Evolutionary conservation across 2,113 vertebrate species (phyloP).

Genomic region (Microcebus murinus): DNA sequence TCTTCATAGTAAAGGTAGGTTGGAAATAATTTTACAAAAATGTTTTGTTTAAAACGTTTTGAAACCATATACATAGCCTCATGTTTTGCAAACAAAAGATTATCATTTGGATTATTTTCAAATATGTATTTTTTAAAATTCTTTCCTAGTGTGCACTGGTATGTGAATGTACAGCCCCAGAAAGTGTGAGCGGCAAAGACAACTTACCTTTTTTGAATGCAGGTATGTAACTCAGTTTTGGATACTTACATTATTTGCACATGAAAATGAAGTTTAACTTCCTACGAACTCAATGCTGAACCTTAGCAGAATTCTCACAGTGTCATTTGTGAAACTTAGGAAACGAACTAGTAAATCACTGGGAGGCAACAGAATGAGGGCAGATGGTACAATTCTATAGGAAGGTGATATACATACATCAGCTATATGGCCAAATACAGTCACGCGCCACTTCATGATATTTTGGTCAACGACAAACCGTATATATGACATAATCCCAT

Average conservation of each 20-base stretch:
- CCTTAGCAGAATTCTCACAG: neutral
- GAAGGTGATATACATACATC: neutral
- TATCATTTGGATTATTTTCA: constrained; percentile 39
- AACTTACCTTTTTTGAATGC: constrained; percentile 91
- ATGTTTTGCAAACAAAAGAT: neutral
- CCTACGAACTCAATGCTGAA: neutral
- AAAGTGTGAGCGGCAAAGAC: constrained; percentile 87
- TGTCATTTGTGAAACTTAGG: neutral
- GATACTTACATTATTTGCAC: neutral
- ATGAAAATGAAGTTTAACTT: neutral
- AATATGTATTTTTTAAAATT: neutral
- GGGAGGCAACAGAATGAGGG: too few relatives aligned
- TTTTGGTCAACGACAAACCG: neutral
- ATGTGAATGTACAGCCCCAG: constrained; percentile 89
- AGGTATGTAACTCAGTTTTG: constrained; percentile 84
- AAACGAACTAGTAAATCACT: neutral
- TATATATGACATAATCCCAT: neutral
- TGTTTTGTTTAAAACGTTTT: neutral
- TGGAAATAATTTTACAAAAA: neutral
- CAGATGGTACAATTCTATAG: neutral
- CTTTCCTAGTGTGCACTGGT: constrained; percentile 91
- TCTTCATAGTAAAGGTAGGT: neutral
- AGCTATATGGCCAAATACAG: neutral
- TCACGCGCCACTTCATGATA: too few relatives aligned
- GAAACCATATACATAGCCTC: neutral